Evolutionary conservation across 2,113 vertebrate species (phyloP), one percentile per base, ranked within the genome.

Genomic region (Thunnus maccoyii): DNA sequence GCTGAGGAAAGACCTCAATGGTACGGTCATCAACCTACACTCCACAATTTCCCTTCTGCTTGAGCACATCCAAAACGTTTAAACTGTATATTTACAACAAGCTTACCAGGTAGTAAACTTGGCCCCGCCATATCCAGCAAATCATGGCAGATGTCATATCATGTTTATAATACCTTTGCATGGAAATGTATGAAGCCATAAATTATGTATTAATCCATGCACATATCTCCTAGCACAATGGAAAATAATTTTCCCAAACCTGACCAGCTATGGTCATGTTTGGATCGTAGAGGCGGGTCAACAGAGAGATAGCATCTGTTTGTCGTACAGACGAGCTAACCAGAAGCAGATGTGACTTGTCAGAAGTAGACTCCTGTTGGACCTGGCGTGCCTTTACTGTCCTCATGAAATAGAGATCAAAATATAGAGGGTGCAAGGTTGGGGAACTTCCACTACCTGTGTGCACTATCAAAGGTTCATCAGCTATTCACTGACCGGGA

Each of bases 1-100:
- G 91, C 93, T 98, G 73, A 97, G 95, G 87, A 99, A 98, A 95
- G 97, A 99, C 90, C 93, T 99, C 55, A 94, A 95, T 85, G 97
- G 97, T 99, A 95, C 55, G 57, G 18, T 74, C 14, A 17, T 20
- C 51, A 71, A 9, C 22, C 30, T 30, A 3, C 50, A 63, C 57
- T 72, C 41, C 67, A 62, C 41, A 27, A 27, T 30, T 54, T 61
- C 51, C 36, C 61, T 36, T 62, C 17, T 51, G 65, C 63, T 69
- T 22, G 16, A 77, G 46, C 32, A 57, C 30, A 44, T 63, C 54
- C 30, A 61, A 41, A 76, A 62, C 1, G n/a, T 75, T 63, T 68
- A 52, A 73, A 85, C 48, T 54, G 5, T 27, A 56, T 68, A 77
- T 85, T 82, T 70, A 66, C 20, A 65, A 15, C 82, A 69, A 57